These are phyloP conservation scores for Drosophila subsilvestris DNA, from an alignment of 2,888 invertebrate genomes.

Conservation along the genomic window DNA sequence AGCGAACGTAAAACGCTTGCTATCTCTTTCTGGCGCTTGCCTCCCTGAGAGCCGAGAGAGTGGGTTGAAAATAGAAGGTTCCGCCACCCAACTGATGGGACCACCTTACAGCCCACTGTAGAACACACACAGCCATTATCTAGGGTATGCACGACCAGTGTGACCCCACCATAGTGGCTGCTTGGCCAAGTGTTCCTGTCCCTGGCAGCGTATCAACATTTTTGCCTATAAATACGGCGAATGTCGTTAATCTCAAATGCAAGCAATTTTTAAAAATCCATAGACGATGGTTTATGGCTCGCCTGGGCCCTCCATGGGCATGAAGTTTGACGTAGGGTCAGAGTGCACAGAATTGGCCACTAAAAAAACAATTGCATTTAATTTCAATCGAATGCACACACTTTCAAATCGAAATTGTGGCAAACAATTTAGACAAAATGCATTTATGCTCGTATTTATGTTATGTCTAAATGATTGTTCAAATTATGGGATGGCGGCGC, in stretches of 20 bases:
- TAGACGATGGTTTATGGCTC: slow-evolving; percentile 40
- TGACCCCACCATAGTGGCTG: no score
- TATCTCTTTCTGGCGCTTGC: no score
- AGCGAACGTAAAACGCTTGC: no score
- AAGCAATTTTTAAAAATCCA: slow-evolving; percentile 46
- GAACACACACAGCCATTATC: no score
- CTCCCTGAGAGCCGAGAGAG: no score
- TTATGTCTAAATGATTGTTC: slow-evolving; percentile 51
- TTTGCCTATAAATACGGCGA: slow-evolving; percentile 50
- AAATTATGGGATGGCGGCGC: slow-evolving; percentile 32
- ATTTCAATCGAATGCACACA: slow-evolving; percentile 45
- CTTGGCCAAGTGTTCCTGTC: slow-evolving; percentile 47
- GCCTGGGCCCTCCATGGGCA: slow-evolving; percentile 1
- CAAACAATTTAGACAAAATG: slow-evolving; percentile 52
- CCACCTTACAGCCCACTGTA: no score
- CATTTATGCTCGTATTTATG: slow-evolving; percentile 41
- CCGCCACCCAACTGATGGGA: no score
- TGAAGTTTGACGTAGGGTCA: slow-evolving; percentile 26
- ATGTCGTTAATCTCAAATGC: slow-evolving; percentile 44
- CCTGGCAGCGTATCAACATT: slow-evolving; percentile 60
- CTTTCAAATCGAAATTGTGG: slow-evolving; percentile 37
- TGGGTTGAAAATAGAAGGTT: no score
- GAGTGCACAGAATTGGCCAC: slow-evolving; percentile 43
- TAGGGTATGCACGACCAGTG: no score
- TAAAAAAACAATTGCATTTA: slow-evolving; percentile 50